Evolutionary conservation across 2,113 vertebrate genomes (phyloP), one percentile per base, ranked within the genome.

Genomic region (Rattus rattus): DNA sequence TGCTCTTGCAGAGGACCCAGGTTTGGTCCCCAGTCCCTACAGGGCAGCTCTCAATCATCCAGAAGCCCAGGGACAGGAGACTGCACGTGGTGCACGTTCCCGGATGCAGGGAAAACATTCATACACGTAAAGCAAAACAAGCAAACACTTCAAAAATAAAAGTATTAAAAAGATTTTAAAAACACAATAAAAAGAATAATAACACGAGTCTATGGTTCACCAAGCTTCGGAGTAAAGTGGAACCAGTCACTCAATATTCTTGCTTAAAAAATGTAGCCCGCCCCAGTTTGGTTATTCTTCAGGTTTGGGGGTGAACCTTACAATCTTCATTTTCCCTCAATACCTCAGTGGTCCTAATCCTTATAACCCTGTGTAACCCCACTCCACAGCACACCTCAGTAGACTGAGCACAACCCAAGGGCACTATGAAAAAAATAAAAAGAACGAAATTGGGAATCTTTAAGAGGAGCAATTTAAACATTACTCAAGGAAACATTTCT

Each of bases 351-450:
- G 7, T 22, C 30, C 26, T 94, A 77, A 73, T 33, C 30, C 26
- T 39, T 73, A 39, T 10, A 39, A 73, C n/a, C 17, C n/a, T 72
- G 33, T 5, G 5, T 75, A 88, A 85, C n/a, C 43, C 11, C 70
- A 22, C 24, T 61, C 19, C 39, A 88, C 2, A 70, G 3, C 17
- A 81, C n/a, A 72, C n/a, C 7, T 61, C 72, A 79, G 22, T 67
- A 84, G 80, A 85, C 85, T 86, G 67, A 88, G 95, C 54, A 92
- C 89, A 93, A 92, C 19, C 16, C 26, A 81, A 95, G 28, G 84
- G 33, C n/a, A 13, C 22, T 26, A n/a, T 33, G 8, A 73, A 79
- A 54, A 65, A 36, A 65, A 65, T 24, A 65, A 28, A 63, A 63
- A 79, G 28, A 76, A 39, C 30, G 76, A 65, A 96, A 93, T 63